Evolutionary conservation across 2,888 invertebrate species (phyloP), one percentile per base, ranked within the genome.

Genomic region (Lottia gigantea): DNA sequence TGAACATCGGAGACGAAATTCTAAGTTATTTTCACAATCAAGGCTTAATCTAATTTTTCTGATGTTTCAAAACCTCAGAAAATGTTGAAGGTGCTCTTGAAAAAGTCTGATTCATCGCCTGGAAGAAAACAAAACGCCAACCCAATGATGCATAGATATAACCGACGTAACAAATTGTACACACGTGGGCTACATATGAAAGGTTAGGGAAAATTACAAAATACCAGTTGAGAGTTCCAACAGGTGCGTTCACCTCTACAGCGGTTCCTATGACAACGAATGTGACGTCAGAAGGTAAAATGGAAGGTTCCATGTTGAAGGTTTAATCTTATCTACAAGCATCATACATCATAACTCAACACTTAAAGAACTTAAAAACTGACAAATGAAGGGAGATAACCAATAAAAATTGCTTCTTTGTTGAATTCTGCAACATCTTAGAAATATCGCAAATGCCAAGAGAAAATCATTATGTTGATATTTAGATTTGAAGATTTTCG

Each of bases 181-280:
- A 23, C 55, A 55, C 23, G 23, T 55, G 55, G 23, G 55, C 55
- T 55, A n/a, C 55, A 55, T 55, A 8, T 55, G 55, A 55, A 55
- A 55, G 55, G 55, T 55, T 55, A 55, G 19, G 19, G 55, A 55
- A 55, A 55, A 55, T 55, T 55, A 55, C 55, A 55, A 23, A 23
- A 55, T 55, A 15, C 23, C 55, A 23, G 19, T 11, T 19, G 19
- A 23, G 23, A 19, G 55, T 55, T 23, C 55, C 55, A 55, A 23
- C 55, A 55, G 55, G 55, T 55, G 55, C 55, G 55, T 55, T 55
- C 55, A 55, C 55, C 55, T 23, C 55, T 55, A 16, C 23, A 55
- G 23, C 55, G 12, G 55, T 55, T 55, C 2, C 55, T 23, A 55
- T 23, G 55, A 23, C 23, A 55, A 55, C 55, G 19, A 23, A 12